These are phyloP conservation scores for Yponomeuta cagnagella DNA, from an alignment of 2,888 invertebrate genomes.

Conservation along the genomic window DNA sequence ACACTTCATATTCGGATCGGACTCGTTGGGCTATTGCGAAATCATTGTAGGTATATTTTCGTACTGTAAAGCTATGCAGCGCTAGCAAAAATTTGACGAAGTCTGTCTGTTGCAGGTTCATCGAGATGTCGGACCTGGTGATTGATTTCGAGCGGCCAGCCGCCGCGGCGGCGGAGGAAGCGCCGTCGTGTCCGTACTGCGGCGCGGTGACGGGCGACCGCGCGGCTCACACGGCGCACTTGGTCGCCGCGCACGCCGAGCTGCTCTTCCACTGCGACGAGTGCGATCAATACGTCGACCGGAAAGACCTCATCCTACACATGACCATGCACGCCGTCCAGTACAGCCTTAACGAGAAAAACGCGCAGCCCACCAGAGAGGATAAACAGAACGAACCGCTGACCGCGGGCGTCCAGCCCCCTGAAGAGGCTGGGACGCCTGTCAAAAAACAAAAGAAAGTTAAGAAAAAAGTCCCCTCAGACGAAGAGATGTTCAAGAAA, in stretches of 20 bases:
- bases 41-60: background rate
- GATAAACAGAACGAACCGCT: background rate
- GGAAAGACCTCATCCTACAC: slow-evolving; percentile 46
- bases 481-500: background rate
- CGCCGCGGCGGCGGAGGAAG: background rate
- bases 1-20: background rate
- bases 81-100: slow-evolving; percentile 3
- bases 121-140: slow-evolving; percentile 20
- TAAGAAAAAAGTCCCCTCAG: background rate
- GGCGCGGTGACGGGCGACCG: slow-evolving; percentile 19
- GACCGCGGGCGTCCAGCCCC: background rate
- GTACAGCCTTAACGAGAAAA: background rate
- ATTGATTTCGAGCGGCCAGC: slow-evolving; percentile 16
- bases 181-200: slow-evolving; percentile 26
- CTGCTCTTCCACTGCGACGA: slow-evolving; percentile 57
- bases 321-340: slow-evolving; percentile 45
- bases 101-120: slow-evolving; percentile 41
- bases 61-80: background rate
- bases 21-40: background rate
- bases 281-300: slow-evolving; percentile 48
- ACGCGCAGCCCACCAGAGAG: background rate
- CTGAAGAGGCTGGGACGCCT: background rate
- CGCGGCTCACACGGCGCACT: slow-evolving; percentile 34
- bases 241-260: slow-evolving; percentile 40
- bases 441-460: background rate